phyloP scores from a whole-genome alignment of 2,888 invertebrate species.

The Lycia hirtaria region DNA sequence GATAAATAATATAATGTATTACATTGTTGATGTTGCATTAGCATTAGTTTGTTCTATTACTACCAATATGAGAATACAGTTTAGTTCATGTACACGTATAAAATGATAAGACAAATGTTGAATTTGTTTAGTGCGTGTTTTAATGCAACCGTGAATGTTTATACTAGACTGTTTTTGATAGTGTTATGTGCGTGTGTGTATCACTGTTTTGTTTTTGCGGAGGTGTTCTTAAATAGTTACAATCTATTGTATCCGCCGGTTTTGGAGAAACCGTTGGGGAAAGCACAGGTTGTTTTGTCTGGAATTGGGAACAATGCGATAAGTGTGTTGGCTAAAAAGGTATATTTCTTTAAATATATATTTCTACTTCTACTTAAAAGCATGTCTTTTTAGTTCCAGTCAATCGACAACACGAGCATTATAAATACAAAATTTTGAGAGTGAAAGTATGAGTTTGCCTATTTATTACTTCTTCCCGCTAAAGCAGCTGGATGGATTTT shows the following conservation, averaged over 20 bases:
- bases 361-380: neutral
- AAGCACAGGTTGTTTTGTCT: conserved; percentile 43
- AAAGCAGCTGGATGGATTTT: no score
- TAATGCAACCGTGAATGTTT: conserved; percentile 58
- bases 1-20: no score
- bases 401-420: no score
- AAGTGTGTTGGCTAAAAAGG: conserved; percentile 59
- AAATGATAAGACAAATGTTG: conserved; percentile 56
- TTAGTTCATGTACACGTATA: conserved; percentile 34
- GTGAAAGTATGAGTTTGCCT: no score
- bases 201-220: conserved; percentile 70
- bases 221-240: conserved; percentile 73
- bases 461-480: no score
- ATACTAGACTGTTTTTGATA: conserved; percentile 65
- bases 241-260: conserved; percentile 69
- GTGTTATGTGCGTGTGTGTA: conserved; percentile 69
- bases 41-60: neutral
- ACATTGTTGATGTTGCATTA: no score
- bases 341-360: conserved; percentile 38
- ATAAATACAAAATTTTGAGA: no score
- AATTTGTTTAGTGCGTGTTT: conserved; percentile 57
- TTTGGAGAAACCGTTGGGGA: conserved; percentile 55
- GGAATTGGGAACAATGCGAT: conserved; percentile 45
- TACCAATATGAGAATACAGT: conserved; percentile 12
- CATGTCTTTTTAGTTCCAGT: no score